phyloP scores from a whole-genome alignment of 2,888 invertebrate genomes.

The Scrobipalpa atriplicella region DNA sequence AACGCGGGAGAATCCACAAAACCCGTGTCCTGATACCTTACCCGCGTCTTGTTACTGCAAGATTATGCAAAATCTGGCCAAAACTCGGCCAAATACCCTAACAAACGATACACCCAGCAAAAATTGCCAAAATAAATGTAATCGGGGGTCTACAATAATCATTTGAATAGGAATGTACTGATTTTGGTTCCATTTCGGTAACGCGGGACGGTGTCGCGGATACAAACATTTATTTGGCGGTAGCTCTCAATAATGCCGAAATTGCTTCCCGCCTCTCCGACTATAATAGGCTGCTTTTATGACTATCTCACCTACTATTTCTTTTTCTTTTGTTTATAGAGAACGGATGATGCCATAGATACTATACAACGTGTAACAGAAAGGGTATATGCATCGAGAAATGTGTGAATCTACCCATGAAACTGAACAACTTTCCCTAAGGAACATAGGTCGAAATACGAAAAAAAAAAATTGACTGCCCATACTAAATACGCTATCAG shows the following conservation, averaged over 20 bases:
- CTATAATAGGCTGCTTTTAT: constrained; percentile 46
- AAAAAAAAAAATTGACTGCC: too few relatives aligned
- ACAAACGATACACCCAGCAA: constrained; percentile 43
- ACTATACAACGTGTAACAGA: too few relatives aligned
- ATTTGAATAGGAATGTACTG: constrained; percentile 80
- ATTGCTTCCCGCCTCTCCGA: constrained; percentile 36
- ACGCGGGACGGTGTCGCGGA: constrained; percentile 39
- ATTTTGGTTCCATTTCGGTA: constrained; percentile 52
- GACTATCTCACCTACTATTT: constrained; percentile 44
- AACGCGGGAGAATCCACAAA: constrained; percentile 4
- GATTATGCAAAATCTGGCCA: constrained; percentile 43
- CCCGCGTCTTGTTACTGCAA: constrained; percentile 34
- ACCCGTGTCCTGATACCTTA: constrained; percentile 11
- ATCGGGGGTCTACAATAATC: constrained; percentile 76
- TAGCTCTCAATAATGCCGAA: constrained; percentile 44
- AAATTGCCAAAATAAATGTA: constrained; percentile 74
- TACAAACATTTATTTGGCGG: constrained; percentile 46
- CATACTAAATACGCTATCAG: too few relatives aligned
- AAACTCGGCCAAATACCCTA: constrained; percentile 43
- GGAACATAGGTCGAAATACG: too few relatives aligned
- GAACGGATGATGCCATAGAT: too few relatives aligned
- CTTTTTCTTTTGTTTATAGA: background rate
- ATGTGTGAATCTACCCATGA: too few relatives aligned
- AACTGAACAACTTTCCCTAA: too few relatives aligned
- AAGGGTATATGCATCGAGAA: too few relatives aligned